These are phyloP conservation scores for Sisyra terminalis DNA, from an alignment of 2,888 invertebrate species.

Conservation along the genomic window DNA sequence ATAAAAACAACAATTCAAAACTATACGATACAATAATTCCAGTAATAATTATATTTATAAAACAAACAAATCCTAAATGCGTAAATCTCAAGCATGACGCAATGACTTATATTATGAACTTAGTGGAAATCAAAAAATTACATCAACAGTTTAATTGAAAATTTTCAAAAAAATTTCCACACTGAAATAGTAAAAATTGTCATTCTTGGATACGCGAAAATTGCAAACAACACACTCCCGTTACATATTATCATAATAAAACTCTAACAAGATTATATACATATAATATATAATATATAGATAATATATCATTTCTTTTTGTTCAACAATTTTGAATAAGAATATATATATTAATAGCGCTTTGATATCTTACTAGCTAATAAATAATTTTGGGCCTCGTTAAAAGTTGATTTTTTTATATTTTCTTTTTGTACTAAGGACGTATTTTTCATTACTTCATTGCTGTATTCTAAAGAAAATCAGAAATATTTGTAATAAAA, in stretches of 20 bases:
- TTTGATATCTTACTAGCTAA: constrained; percentile 7
- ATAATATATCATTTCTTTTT: constrained; percentile 4
- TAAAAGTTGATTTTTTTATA: neutral
- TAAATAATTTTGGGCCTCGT: constrained; percentile 6
- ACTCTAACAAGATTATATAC: constrained; percentile 6
- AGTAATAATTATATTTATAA: neutral
- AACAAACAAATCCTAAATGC: neutral
- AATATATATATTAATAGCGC: constrained; percentile 2
- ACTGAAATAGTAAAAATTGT: neutral
- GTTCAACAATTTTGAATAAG: constrained; percentile 6
- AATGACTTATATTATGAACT: too few relatives aligned
- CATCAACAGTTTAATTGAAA: too few relatives aligned
- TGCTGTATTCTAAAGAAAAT: too few relatives aligned
- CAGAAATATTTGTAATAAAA: too few relatives aligned
- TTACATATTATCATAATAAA: neutral
- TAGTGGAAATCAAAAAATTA: too few relatives aligned
- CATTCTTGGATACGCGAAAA: neutral
- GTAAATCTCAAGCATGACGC: too few relatives aligned
- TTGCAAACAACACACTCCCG: neutral
- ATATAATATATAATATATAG: constrained; percentile 5
- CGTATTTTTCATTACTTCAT: constrained; percentile 3
- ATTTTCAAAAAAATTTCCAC: too few relatives aligned
- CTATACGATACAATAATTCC: neutral
- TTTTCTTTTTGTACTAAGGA: constrained; percentile 8
- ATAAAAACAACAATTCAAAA: neutral